These are phyloP conservation scores for Rutpela maculata DNA, from an alignment of 2,888 invertebrate genomes.

Conservation along the genomic window DNA sequence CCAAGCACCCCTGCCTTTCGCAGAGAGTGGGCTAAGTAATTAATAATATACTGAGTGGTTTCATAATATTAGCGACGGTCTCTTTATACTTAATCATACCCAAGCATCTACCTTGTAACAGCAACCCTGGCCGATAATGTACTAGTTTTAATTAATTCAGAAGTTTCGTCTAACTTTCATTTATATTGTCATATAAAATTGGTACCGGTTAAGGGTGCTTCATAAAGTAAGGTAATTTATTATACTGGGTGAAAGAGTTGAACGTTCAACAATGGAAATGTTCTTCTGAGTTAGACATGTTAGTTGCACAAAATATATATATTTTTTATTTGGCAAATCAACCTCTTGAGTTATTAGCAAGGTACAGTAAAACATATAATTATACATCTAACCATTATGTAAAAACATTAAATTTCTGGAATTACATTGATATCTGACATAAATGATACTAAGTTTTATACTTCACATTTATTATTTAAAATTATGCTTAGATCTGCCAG, in stretches of 20 bases:
- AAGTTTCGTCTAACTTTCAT: not conserved
- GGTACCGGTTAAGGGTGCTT: not conserved
- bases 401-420: no score
- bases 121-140: conserved; percentile 8
- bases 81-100: conserved; percentile 4
- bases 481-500: no score
- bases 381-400: no score
- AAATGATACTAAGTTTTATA: no score
- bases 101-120: conserved; percentile 4
- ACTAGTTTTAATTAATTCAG: conserved; percentile 21
- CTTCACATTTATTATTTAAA: no score
- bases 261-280: no score
- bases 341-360: no score
- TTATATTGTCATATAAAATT: not conserved
- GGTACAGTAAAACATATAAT: no score
- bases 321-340: no score
- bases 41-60: conserved; percentile 33
- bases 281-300: no score
- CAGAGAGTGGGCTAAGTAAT: conserved; percentile 20
- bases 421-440: no score
- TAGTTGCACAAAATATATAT: no score
- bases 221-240: not conserved
- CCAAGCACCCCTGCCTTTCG: conserved; percentile 12
- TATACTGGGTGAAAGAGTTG: not conserved
- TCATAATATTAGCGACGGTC: conserved; percentile 8